Base-by-base conservation (phyloP, 2,113 vertebrate species). In the Notarius lentiginosus region DNA sequence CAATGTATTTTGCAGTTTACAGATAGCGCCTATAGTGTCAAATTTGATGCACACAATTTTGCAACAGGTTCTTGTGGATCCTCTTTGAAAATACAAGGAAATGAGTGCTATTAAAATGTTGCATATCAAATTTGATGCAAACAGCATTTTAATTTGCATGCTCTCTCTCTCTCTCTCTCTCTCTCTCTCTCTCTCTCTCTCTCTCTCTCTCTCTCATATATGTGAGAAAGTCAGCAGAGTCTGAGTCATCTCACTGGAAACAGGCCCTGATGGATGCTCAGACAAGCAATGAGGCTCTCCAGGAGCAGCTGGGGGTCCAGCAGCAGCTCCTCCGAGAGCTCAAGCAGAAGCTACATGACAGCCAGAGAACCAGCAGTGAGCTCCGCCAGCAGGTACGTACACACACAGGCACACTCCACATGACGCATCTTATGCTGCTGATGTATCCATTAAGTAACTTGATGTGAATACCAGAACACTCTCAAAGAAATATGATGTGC, bases 221-320 rank as follows among this genome's bases (percentile, higher is more conserved):
- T 0, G 91, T 97, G 91, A 95, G 96, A 65, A 96, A 96, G 90
- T 96, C 94, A 0, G 95, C 97, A 94, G 96, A 97, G 91, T 96
- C 96, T 55, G 97, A 99, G 90, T 97, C 97, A 0, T 79, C 95
- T 6, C 96, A 96, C 91, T 91, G 92, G 2, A 96, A 95, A 90
- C 94, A 94, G 88, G 96, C 95, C 30, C 92, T 98, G 82, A 92
- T 91, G 0, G 97, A 98, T 90, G 93, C 95, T 66, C 97, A 98
- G 94, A 89, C 90, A 85, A 96, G 93, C 89, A 98, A 95, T 91
- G 93, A 94, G 82, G 92, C 95, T 89, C 95, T 99, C 88, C 96
- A 97, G 94, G 97, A 99, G 91, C 97, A 98, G 93, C 95, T 99
- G 77, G 93, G 90, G 0, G 94, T 96, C 85, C 97, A 99, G 94